Evolutionary conservation across 2,113 vertebrate species (phyloP).

Genomic region (Trochalopteron elliotii): DNA sequence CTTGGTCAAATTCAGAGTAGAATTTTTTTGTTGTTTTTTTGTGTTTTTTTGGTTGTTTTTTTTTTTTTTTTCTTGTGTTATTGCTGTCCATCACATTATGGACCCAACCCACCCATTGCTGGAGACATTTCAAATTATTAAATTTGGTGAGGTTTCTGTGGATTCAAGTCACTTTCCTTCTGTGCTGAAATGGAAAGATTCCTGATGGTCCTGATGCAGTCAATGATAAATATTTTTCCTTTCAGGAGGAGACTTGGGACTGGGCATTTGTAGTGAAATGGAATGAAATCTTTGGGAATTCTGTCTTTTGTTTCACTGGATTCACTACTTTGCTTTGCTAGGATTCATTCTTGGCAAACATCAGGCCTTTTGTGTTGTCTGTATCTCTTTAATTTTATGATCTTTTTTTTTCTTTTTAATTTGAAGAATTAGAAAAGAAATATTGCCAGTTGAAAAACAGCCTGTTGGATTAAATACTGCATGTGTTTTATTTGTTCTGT

Average conservation of each 20-base stretch:
- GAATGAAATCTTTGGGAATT: neutral
- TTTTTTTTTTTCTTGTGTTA: neutral
- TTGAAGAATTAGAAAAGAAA: neutral
- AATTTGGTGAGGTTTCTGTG: neutral
- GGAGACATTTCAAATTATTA: neutral
- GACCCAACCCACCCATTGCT: neutral
- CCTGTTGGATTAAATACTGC: neutral
- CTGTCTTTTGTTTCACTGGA: neutral
- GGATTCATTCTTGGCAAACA: neutral
- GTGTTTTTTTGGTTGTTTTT: too few relatives aligned
- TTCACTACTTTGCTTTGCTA: neutral
- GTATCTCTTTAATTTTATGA: neutral
- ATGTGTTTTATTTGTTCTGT: neutral
- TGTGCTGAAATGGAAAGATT: neutral
- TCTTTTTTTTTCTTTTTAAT: neutral
- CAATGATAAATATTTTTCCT: neutral
- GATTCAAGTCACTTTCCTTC: neutral
- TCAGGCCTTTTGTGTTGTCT: neutral
- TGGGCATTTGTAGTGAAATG: neutral
- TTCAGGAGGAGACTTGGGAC: neutral
- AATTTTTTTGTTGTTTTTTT: neutral
- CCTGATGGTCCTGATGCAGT: neutral
- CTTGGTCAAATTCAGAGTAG: neutral
- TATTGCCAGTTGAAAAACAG: neutral
- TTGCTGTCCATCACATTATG: rapidly evolving